Conservation (phyloP, 2,797 vertebrate species). For the Parauchenoglanis ngamensis region DNA sequence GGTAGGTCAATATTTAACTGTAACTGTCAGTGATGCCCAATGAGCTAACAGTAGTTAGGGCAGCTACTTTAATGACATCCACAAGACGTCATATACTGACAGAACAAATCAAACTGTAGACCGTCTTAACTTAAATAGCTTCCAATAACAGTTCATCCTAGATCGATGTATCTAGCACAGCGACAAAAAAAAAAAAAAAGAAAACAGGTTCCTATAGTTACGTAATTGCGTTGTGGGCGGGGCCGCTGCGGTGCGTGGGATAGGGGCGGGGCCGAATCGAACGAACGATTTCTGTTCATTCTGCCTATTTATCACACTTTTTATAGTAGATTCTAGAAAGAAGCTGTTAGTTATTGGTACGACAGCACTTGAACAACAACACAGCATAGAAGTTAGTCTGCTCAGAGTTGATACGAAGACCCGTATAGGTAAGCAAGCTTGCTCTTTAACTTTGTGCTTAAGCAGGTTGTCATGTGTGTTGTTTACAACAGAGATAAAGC, state of each 20-base stretch:
- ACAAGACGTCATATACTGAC: background rate
- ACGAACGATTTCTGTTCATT: background rate
- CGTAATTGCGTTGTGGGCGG: slow-evolving; percentile 65
- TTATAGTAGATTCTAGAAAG: slow-evolving; percentile 8
- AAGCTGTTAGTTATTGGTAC: background rate
- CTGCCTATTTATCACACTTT: slow-evolving; percentile 6
- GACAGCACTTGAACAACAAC: background rate
- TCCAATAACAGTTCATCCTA: background rate
- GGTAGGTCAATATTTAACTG: background rate
- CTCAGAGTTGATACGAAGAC: background rate
- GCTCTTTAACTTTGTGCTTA: slow-evolving; percentile 27
- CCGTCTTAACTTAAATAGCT: background rate
- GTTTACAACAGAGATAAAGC: slow-evolving; percentile 18
- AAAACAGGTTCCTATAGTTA: slow-evolving; percentile 60
- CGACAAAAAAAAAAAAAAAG: no score
- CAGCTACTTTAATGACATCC: background rate
- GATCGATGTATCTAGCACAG: no score
- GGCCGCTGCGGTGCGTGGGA: background rate
- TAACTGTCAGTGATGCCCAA: background rate
- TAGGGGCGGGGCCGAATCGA: slow-evolving; percentile 25
- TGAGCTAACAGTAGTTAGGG: background rate
- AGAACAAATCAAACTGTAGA: background rate
- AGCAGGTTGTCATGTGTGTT: slow-evolving; percentile 18
- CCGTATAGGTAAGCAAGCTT: slow-evolving; percentile 46
- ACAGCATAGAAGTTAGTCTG: background rate